Conservation (phyloP, 1,140 invertebrate species). For the Mesaphorura yosii region DNA sequence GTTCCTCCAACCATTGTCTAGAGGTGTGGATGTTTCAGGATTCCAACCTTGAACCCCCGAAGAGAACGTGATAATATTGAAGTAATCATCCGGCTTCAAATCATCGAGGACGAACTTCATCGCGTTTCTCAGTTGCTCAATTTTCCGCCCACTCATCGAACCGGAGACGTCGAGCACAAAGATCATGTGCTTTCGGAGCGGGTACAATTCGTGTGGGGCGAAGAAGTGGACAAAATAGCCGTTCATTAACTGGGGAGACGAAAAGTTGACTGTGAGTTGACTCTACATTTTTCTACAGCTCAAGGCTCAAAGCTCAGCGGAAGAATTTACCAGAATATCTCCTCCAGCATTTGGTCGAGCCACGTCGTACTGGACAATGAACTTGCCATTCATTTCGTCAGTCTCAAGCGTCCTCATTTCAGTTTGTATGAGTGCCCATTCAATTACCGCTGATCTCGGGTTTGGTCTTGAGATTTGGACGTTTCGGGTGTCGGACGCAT, state of each 20-base stretch:
- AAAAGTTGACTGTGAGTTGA: slow-evolving; percentile 8
- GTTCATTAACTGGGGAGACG: slow-evolving; percentile 46
- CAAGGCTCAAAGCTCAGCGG: background rate
- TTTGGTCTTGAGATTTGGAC: background rate
- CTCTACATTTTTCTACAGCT: background rate
- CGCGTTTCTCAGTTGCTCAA: slow-evolving; percentile 50
- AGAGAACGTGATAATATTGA: slow-evolving; percentile 52
- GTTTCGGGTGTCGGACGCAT: no score
- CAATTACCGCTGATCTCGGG: background rate
- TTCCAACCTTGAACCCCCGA: slow-evolving; percentile 39
- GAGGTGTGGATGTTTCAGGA: background rate
- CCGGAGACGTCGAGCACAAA: slow-evolving; percentile 58
- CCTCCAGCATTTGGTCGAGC: slow-evolving; percentile 40
- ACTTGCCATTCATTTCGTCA: slow-evolving; percentile 45
- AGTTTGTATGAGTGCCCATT: slow-evolving; percentile 6
- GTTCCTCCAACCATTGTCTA: background rate
- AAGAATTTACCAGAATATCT: slow-evolving; percentile 43
- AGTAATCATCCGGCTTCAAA: slow-evolving; percentile 47
- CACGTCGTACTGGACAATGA: slow-evolving; percentile 51
- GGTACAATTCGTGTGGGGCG: slow-evolving; percentile 44
- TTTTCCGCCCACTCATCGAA: slow-evolving; percentile 54
- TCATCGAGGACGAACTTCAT: slow-evolving; percentile 51
- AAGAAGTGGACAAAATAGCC: slow-evolving; percentile 68
- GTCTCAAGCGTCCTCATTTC: slow-evolving; percentile 24
- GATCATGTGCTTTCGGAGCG: slow-evolving; percentile 53